Conservation (phyloP, 1,140 invertebrate species). For the Drosophila persimilis region DNA sequence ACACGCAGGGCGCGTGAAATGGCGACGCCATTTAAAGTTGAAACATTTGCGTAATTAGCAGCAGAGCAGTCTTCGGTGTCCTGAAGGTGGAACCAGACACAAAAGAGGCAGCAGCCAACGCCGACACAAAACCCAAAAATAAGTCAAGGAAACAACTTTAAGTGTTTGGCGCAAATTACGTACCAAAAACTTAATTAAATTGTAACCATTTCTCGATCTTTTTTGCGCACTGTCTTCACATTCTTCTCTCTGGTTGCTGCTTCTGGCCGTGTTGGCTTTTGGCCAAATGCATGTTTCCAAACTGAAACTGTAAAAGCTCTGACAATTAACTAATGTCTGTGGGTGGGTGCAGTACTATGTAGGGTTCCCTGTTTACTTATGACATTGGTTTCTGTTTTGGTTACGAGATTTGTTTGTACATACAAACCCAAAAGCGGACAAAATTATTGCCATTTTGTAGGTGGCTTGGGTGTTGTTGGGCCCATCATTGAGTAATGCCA, state of each 20-base stretch:
- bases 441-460: too few species aligned
- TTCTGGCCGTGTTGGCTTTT: conserved; percentile 60
- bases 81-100: conserved; percentile 43
- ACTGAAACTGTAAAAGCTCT: conserved; percentile 32
- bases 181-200: conserved; percentile 68
- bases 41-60: conserved; percentile 78
- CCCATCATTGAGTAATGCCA: too few species aligned
- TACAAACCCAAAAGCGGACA: too few species aligned
- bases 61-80: conserved; percentile 17
- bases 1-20: conserved; percentile 59
- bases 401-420: conserved; percentile 5
- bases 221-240: conserved; percentile 6
- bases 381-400: conserved; percentile 18
- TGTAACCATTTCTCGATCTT: conserved; percentile 51
- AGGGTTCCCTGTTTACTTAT: conserved; percentile 31
- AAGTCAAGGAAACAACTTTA: conserved; percentile 46
- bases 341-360: conserved; percentile 33
- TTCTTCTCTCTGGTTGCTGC: conserved; percentile 15
- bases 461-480: too few species aligned
- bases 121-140: conserved; percentile 1
- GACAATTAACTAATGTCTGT: conserved; percentile 79
- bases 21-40: conserved; percentile 65
- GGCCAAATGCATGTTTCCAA: conserved; percentile 72
- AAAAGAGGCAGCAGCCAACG: background rate
- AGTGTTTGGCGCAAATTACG: conserved; percentile 58